These are phyloP conservation scores for Parnassius smintheus DNA, from an alignment of 2,888 invertebrate genomes.

Conservation along the genomic window DNA sequence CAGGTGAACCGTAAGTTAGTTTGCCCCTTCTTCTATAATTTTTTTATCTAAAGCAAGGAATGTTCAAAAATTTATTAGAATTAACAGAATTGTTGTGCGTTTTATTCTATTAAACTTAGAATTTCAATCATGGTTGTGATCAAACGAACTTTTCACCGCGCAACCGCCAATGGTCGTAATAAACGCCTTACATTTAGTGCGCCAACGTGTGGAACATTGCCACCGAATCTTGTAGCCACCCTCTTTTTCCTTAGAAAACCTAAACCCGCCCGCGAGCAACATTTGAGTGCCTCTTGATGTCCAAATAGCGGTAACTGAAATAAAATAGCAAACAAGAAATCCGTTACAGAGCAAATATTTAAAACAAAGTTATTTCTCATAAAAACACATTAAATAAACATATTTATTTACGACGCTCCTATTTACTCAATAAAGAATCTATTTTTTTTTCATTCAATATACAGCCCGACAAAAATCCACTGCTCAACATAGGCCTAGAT, in stretches of 20 bases:
- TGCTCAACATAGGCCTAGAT: too few relatives aligned
- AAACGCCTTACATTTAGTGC: conserved; percentile 46
- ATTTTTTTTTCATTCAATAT: too few relatives aligned
- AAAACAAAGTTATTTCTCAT: too few relatives aligned
- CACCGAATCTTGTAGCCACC: conserved; percentile 42
- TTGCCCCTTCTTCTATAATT: too few relatives aligned
- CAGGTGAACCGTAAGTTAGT: too few relatives aligned
- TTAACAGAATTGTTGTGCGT: too few relatives aligned
- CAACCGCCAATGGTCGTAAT: conserved; percentile 41
- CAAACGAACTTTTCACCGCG: conserved; percentile 37
- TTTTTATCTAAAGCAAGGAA: too few relatives aligned
- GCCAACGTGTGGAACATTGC: conserved; percentile 46
- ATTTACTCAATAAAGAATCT: too few relatives aligned
- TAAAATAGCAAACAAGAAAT: conserved; percentile 9
- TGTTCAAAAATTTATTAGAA: too few relatives aligned
- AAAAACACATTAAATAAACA: too few relatives aligned
- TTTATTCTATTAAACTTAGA: neutral
- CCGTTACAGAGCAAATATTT: neutral
- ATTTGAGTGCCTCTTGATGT: conserved; percentile 51
- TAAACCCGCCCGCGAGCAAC: conserved; percentile 46
- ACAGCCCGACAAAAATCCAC: too few relatives aligned
- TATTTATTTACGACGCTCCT: too few relatives aligned
- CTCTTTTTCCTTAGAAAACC: conserved; percentile 50
- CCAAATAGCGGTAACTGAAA: conserved; percentile 46
- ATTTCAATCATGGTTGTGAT: conserved; percentile 40